These are phyloP conservation scores for Syngnathus scovelli DNA, from an alignment of 2,113 vertebrate genomes.

Conservation along the genomic window DNA sequence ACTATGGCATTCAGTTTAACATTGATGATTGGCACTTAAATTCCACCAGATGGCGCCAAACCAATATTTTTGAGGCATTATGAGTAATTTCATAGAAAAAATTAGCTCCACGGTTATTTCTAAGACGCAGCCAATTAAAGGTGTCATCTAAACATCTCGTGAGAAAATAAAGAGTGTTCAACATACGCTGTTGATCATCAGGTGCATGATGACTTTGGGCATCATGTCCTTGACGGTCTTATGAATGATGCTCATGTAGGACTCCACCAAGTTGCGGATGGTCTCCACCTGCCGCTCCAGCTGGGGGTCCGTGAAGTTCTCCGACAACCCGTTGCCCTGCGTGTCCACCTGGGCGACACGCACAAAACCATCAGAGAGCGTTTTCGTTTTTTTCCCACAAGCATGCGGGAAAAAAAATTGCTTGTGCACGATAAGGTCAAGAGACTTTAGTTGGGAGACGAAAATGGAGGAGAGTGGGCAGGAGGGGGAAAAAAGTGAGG, in stretches of 20 bases:
- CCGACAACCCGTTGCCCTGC: slow-evolving; percentile 70
- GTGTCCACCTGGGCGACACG: slow-evolving; percentile 67
- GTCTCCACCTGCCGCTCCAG: slow-evolving; percentile 91
- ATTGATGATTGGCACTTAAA: neutral
- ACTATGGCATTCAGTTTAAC: neutral
- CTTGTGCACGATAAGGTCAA: slow-evolving; percentile 16
- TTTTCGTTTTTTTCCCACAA: neutral
- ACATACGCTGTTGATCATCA: slow-evolving; percentile 90
- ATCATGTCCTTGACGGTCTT: slow-evolving; percentile 86
- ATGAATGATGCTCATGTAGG: slow-evolving; percentile 91
- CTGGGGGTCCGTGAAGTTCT: slow-evolving; percentile 85
- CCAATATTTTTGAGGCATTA: neutral
- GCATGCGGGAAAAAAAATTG: too few relatives aligned
- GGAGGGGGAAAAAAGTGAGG: slow-evolving; percentile 35
- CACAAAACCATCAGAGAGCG: slow-evolving; percentile 10
- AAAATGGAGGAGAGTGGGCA: slow-evolving; percentile 21
- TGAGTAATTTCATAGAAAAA: neutral
- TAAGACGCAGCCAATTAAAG: neutral
- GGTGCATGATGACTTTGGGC: slow-evolving; percentile 93
- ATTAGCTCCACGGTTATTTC: neutral
- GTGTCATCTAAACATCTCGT: neutral
- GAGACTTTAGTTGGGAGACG: slow-evolving; percentile 23
- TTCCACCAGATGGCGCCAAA: neutral
- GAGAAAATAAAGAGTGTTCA: neutral
- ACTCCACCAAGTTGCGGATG: slow-evolving; percentile 87